Base-by-base conservation (phyloP, 2,797 vertebrate genomes). In the Lutra lutra region DNA sequence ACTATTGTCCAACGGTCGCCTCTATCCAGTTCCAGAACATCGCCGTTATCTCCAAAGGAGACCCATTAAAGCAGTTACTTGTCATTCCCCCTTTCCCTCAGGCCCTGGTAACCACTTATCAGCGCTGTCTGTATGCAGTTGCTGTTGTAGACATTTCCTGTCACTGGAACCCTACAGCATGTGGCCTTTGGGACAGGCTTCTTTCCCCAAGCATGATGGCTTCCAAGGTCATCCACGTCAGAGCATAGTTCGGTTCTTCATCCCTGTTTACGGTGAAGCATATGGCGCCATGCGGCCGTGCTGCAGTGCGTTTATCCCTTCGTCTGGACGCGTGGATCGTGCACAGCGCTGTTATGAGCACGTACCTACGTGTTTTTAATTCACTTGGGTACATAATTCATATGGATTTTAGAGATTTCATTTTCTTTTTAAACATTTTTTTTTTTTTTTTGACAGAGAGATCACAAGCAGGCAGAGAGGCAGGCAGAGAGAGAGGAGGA, bases 221-320 rank as follows among this genome's bases (percentile, higher is more conserved):
- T 64, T 78, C 4, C 25, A 29, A n/a, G n/a, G 10, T 51, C 23
- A 10, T 38, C 40, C 32, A 38, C 12, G 1, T 5, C 27, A 13
- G 6, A 23, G 72, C 40, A 2, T 21, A 13, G 7, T 14, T 6
- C 15, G 9, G 11, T 29, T 46, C 32, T 35, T 21, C 82, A 17
- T 20, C 25, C 32, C 40, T 29, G 25, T 89, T 25, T 4, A 20
- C 21, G 43, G 32, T 7, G 27, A 21, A 0, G 14, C 13, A 29
- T 2, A 6, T 12, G 7, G 43, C 32, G 6, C 13, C 13, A 7
- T 6, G 21, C 0, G 43, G 43, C n/a, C n/a, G 1, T 8, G 60
- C 46, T 10, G 13, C 21, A 4, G 3, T 25, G 21, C 35, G 5
- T 3, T 23, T 15, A 27, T 15, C 40, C 40, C 70, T 43, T 75